phyloP scores from a whole-genome alignment of 2,797 vertebrate species.

The Urosaurus nigricauda region DNA sequence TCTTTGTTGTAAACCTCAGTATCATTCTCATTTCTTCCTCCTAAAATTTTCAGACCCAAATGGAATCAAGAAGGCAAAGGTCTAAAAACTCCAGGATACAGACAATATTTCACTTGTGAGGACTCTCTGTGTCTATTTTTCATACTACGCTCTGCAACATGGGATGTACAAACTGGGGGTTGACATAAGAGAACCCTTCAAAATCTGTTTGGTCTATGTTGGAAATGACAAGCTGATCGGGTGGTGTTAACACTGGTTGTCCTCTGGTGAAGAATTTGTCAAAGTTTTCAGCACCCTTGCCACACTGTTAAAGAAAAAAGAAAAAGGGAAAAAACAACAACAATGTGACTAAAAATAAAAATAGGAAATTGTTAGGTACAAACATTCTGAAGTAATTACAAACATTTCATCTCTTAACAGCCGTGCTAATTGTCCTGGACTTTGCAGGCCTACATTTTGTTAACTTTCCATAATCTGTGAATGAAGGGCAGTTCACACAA shows the following conservation, averaged over 20 bases:
- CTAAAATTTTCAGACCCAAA: slow-evolving; percentile 75
- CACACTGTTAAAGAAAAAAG: slow-evolving; percentile 83
- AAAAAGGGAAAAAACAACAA: slow-evolving; percentile 40
- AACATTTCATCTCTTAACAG: not conserved
- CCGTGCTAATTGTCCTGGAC: not conserved
- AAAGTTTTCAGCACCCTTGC: slow-evolving; percentile 97
- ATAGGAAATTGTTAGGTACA: not conserved
- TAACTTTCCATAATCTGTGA: not conserved
- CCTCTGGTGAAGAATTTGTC: slow-evolving; percentile 98
- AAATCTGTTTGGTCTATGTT: slow-evolving; percentile 99
- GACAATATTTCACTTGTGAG: slow-evolving; percentile 40
- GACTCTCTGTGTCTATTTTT: slow-evolving; percentile 71
- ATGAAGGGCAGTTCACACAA: not conserved
- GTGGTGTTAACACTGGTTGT: slow-evolving; percentile 94
- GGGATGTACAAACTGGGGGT: slow-evolving; percentile 91
- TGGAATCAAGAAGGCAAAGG: slow-evolving; percentile 68
- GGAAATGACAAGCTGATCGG: slow-evolving; percentile 96
- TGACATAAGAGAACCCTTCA: slow-evolving; percentile 95
- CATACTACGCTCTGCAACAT: slow-evolving; percentile 88
- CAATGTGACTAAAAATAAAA: not conserved
- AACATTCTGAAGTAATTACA: not conserved
- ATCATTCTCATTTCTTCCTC: slow-evolving; percentile 56
- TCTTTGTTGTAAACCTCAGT: slow-evolving; percentile 62
- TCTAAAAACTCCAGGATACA: slow-evolving; percentile 76
- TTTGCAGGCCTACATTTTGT: too few species aligned